A percentile compares a stretch with the other conserved stretches of the same genome.
These are phyloP conservation scores for Falco biarmicus DNA, from an alignment of 2,797 vertebrate genomes.

Conservation along the genomic window DNA sequence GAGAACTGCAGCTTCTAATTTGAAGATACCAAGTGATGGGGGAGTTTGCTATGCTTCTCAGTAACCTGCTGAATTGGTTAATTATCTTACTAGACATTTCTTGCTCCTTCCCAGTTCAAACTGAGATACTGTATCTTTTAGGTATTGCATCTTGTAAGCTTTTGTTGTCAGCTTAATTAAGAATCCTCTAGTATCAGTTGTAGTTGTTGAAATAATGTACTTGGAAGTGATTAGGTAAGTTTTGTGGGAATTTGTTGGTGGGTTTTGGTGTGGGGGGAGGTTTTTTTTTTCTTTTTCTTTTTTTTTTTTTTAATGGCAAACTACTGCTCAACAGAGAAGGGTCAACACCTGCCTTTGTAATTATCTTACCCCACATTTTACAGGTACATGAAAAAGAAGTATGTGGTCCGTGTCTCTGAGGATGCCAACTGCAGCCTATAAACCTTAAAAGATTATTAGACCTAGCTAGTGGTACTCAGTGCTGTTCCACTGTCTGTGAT, in stretches of 20 bases:
- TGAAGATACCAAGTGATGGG: background rate
- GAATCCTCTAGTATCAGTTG: background rate
- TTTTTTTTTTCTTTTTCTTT: background rate
- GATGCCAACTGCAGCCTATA: background rate
- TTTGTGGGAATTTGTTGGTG: background rate
- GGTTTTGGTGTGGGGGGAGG: too few species aligned
- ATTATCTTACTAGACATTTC: background rate
- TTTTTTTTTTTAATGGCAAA: background rate
- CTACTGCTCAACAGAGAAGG: background rate
- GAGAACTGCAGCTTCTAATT: background rate
- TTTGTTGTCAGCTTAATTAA: background rate
- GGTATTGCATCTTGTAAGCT: background rate
- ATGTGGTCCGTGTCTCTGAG: background rate
- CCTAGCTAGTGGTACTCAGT: background rate
- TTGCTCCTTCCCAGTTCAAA: background rate
- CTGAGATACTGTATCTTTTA: background rate
- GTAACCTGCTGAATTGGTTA: background rate
- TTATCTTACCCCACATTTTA: background rate
- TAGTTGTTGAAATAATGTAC: background rate
- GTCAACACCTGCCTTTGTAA: background rate
- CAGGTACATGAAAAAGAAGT: background rate
- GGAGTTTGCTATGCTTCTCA: background rate
- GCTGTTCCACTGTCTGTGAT: background rate
- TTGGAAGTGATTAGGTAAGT: background rate
- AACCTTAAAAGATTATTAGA: background rate